Conservation (phyloP, 2,888 invertebrate species). For the Keiferia lycopersicella region DNA sequence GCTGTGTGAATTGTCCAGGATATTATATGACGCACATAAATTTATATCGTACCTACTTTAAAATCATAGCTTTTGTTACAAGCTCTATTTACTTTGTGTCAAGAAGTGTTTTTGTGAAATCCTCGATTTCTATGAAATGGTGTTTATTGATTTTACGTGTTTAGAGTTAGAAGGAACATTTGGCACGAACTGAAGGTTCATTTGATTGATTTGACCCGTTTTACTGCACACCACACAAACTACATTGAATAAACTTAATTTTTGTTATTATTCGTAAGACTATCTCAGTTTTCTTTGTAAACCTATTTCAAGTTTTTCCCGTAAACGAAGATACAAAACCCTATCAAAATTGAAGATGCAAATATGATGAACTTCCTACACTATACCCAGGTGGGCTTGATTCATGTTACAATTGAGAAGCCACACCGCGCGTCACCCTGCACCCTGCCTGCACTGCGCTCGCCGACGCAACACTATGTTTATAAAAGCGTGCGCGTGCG, state of each 20-base stretch:
- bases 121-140: slow-evolving; percentile 1
- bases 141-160: slow-evolving; percentile 4
- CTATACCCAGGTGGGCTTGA: neutral
- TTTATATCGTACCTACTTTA: no score
- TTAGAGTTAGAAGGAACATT: neutral
- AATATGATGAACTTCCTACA: no score
- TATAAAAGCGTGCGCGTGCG: slow-evolving; percentile 35
- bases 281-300: no score
- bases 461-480: slow-evolving; percentile 23
- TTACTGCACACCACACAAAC: neutral
- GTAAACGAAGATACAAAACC: no score
- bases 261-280: no score
- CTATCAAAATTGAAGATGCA: no score
- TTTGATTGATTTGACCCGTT: neutral
- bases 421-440: neutral
- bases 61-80: no score
- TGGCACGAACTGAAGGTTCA: neutral
- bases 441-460: no score
- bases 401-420: neutral
- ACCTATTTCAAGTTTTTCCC: no score
- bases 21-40: no score
- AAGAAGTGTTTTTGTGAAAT: neutral
- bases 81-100: no score
- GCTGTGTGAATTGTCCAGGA: no score
- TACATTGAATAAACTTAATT: neutral